phyloP scores from a whole-genome alignment of 1,140 invertebrate genomes.

The Pseudomyrmex cubaensis region DNA sequence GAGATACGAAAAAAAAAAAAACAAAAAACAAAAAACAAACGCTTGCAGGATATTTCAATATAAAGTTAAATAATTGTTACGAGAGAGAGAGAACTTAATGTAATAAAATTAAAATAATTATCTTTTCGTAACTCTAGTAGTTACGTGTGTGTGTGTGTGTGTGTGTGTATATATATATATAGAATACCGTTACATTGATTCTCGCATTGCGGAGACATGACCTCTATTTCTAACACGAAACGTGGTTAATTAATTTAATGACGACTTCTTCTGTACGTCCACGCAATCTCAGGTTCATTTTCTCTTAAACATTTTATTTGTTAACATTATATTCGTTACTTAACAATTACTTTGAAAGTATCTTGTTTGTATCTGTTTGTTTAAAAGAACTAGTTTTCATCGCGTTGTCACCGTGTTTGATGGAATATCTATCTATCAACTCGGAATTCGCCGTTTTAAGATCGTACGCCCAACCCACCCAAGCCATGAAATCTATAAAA shows the following conservation, averaged over 20 bases:
- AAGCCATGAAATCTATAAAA: constrained; percentile 87
- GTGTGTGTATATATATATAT: too few species aligned
- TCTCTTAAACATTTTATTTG: background rate
- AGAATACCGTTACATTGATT: too few species aligned
- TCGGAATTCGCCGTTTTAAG: constrained; percentile 78
- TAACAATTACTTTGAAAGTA: background rate
- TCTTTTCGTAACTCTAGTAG: too few species aligned
- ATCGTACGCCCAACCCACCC: constrained; percentile 87
- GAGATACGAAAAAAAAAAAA: background rate
- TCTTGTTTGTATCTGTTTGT: background rate
- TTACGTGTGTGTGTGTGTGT: too few species aligned
- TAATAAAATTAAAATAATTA: background rate
- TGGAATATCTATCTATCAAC: constrained; percentile 69
- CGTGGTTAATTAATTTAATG: too few species aligned
- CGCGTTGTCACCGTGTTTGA: constrained; percentile 80
- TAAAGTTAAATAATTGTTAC: background rate
- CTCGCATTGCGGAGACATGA: too few species aligned
- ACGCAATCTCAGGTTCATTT: too few species aligned
- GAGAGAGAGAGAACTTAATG: background rate
- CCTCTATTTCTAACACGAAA: too few species aligned
- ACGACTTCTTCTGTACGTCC: too few species aligned
- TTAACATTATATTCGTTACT: background rate
- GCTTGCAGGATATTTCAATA: background rate
- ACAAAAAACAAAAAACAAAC: too few species aligned
- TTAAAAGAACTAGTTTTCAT: background rate